phyloP scores from a whole-genome alignment of 2,113 vertebrate genomes.

The Carollia perspicillata region DNA sequence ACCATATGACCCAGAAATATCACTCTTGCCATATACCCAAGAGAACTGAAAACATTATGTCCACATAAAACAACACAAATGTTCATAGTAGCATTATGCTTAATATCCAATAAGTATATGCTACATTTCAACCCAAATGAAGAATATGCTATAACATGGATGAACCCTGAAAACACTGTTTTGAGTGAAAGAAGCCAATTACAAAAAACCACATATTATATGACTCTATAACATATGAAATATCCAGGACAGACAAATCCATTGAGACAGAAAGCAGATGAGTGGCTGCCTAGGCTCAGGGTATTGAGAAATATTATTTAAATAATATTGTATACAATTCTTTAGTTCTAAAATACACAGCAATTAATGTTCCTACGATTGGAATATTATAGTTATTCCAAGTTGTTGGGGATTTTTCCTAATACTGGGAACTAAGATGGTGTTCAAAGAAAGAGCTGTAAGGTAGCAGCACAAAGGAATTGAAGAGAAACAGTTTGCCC shows the following conservation, averaged over 20 bases:
- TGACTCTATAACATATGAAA: neutral
- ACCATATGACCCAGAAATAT: neutral
- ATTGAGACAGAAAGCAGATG: neutral
- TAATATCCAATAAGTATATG: neutral
- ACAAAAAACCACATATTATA: neutral
- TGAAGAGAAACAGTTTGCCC: neutral
- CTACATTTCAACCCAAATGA: neutral
- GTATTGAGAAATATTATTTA: neutral
- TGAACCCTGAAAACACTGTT: neutral
- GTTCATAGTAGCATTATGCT: neutral
- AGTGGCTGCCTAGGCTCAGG: neutral
- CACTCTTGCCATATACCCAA: neutral
- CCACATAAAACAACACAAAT: neutral
- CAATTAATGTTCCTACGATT: neutral
- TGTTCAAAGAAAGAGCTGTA: neutral
- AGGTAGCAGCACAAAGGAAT: neutral
- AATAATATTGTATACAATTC: neutral
- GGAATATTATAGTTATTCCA: neutral
- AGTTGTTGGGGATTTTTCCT: neutral
- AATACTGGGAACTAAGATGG: neutral
- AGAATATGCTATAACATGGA: neutral
- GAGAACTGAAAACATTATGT: neutral
- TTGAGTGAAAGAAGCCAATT: neutral
- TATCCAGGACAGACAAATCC: neutral
- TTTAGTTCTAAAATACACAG: neutral